Evolutionary conservation across 2,888 invertebrate genomes (phyloP).

Genomic region (Pammene aurita): DNA sequence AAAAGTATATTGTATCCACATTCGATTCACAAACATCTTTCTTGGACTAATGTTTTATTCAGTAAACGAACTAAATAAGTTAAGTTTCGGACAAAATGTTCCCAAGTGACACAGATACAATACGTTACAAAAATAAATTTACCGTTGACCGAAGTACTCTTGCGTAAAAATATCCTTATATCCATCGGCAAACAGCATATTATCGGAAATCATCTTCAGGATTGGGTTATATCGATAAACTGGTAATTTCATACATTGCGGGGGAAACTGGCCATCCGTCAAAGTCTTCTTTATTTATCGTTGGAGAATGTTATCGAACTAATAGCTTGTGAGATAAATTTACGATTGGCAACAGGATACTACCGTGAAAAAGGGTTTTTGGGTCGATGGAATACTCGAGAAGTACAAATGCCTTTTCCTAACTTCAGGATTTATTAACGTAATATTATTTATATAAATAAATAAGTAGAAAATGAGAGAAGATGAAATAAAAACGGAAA

Average conservation of each 20-base stretch:
- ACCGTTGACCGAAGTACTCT: not conserved
- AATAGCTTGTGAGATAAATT: conserved; percentile 80
- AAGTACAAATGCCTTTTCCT: not conserved
- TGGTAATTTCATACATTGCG: conserved; percentile 68
- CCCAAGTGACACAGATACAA: conserved; percentile 79
- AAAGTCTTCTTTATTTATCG: conserved; percentile 82
- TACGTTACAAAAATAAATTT: conserved; percentile 55
- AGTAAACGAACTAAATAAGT: conserved; percentile 76
- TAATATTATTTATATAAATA: not conserved
- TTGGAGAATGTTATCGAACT: conserved; percentile 83
- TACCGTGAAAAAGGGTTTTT: conserved; percentile 71
- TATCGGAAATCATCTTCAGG: conserved; percentile 22
- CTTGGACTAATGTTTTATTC: conserved; percentile 74
- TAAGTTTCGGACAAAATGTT: conserved; percentile 80
- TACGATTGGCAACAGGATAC: conserved; percentile 75
- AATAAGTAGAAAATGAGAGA: not conserved
- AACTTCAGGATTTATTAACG: not conserved
- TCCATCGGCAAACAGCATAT: conserved; percentile 3
- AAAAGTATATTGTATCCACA: conserved; percentile 45
- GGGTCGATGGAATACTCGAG: conserved; percentile 40
- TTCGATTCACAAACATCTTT: conserved; percentile 66
- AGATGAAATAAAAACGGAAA: not conserved
- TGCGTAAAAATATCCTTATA: not conserved
- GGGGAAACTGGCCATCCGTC: conserved; percentile 79
- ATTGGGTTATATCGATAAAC: conserved; percentile 45